A percentile compares a stretch with the other conserved stretches of the same genome.
These are phyloP conservation scores for Anthrax anthrax DNA, from an alignment of 2,888 invertebrate species.

Conservation along the genomic window DNA sequence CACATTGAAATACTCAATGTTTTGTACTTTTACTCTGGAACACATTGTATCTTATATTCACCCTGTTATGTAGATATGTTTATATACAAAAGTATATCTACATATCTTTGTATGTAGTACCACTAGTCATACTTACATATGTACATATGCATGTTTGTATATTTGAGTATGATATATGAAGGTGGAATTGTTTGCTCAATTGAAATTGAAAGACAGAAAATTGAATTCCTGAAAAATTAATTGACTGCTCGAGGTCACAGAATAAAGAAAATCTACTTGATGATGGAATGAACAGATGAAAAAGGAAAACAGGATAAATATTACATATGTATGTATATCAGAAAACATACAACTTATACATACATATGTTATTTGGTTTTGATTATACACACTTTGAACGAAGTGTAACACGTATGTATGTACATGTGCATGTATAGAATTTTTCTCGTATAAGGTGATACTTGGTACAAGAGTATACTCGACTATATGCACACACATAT, in stretches of 20 bases:
- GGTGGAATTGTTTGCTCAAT: slow-evolving; percentile 3
- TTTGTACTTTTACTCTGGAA: too few species aligned
- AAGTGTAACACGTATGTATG: neutral
- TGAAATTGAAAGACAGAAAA: slow-evolving; percentile 10
- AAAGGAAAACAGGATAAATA: neutral
- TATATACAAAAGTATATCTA: too few species aligned
- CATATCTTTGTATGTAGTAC: too few species aligned
- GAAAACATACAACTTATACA: too few species aligned
- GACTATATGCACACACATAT: too few species aligned
- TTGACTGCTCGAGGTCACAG: slow-evolving; percentile 4
- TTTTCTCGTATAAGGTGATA: too few species aligned
- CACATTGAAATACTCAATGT: too few species aligned
- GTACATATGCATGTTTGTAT: neutral
- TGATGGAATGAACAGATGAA: neutral
- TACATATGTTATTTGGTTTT: too few species aligned
- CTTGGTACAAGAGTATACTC: too few species aligned
- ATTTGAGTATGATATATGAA: neutral
- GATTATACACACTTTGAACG: too few species aligned
- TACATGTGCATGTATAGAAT: neutral
- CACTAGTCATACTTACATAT: too few species aligned
- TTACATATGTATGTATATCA: neutral
- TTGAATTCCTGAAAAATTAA: slow-evolving; percentile 13
- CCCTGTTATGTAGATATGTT: neutral
- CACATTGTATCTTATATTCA: too few species aligned
- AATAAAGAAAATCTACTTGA: neutral